phyloP scores from a whole-genome alignment of 2,888 invertebrate species.

The Xanthia togata region DNA sequence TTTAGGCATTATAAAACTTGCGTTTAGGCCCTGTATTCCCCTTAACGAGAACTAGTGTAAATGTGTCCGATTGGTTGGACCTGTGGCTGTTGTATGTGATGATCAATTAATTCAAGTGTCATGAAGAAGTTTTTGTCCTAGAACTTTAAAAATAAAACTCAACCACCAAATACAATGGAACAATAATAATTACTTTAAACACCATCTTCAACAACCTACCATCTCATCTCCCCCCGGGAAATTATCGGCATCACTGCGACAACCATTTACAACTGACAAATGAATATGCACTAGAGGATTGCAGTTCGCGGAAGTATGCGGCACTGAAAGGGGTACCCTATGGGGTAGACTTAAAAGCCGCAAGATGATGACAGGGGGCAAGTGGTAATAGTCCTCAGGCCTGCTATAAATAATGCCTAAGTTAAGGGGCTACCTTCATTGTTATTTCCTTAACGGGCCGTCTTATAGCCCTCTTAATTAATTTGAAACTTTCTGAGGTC shows the following conservation, averaged over 20 bases:
- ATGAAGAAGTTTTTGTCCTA: background rate
- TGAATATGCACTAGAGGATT: conserved; percentile 80
- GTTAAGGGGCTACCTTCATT: conserved; percentile 83
- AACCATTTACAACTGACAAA: conserved; percentile 69
- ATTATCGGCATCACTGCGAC: conserved; percentile 64
- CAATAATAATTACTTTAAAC: conserved; percentile 38
- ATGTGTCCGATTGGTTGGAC: conserved; percentile 13
- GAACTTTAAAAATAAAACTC: background rate
- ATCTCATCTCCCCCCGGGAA: conserved; percentile 57
- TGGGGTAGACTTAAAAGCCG: conserved; percentile 76
- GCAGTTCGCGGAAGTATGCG: conserved; percentile 75
- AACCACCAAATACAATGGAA: conserved; percentile 10
- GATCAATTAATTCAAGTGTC: background rate
- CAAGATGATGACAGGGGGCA: conserved; percentile 82
- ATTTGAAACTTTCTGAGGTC: conserved; percentile 90
- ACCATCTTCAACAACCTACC: background rate
- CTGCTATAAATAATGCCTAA: conserved; percentile 86
- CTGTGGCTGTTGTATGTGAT: background rate
- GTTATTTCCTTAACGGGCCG: conserved; percentile 90
- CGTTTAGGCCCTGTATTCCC: no score
- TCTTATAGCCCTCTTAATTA: conserved; percentile 90
- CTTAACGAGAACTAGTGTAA: conserved; percentile 53
- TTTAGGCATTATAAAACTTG: no score
- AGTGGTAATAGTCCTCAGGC: conserved; percentile 82
- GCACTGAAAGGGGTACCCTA: conserved; percentile 71